These are phyloP conservation scores for Acrossocheilus wenchowensis DNA, from an alignment of 2,797 vertebrate species.

Conservation along the genomic window DNA sequence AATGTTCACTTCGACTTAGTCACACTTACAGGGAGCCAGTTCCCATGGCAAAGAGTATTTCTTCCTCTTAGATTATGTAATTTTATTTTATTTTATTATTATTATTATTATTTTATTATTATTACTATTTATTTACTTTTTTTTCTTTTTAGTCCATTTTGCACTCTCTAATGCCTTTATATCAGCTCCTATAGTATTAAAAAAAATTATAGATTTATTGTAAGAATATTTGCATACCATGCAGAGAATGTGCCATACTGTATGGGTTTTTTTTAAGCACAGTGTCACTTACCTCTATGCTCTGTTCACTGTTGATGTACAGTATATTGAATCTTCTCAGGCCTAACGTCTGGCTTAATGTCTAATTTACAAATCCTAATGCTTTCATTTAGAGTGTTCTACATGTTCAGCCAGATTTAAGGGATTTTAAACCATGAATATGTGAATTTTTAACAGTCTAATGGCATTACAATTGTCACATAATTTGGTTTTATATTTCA, in stretches of 20 bases:
- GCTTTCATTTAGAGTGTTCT: constrained; percentile 57
- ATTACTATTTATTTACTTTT: background rate
- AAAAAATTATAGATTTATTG: no score
- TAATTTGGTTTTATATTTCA: constrained; percentile 46
- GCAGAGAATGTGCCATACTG: background rate
- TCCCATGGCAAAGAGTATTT: background rate
- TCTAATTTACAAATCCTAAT: constrained; percentile 66
- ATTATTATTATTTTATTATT: background rate
- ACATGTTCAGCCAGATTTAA: constrained; percentile 50
- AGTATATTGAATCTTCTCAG: constrained; percentile 36
- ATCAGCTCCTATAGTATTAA: background rate
- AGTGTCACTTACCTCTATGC: background rate
- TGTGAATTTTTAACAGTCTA: constrained; percentile 46
- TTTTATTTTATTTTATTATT: background rate
- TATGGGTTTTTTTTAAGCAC: background rate
- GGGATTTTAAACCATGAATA: constrained; percentile 56
- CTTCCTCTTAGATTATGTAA: background rate
- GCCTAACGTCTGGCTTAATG: constrained; percentile 64
- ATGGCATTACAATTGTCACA: constrained; percentile 43
- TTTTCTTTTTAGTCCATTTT: background rate
- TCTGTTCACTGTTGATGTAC: background rate
- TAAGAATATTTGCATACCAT: background rate
- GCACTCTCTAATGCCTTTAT: background rate
- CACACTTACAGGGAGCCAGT: background rate
- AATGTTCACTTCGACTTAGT: background rate